Percentiles rank a stretch among this genome's conserved stretches.
phyloP scores from a whole-genome alignment of 2,888 invertebrate species.

The Tipula helvola region DNA sequence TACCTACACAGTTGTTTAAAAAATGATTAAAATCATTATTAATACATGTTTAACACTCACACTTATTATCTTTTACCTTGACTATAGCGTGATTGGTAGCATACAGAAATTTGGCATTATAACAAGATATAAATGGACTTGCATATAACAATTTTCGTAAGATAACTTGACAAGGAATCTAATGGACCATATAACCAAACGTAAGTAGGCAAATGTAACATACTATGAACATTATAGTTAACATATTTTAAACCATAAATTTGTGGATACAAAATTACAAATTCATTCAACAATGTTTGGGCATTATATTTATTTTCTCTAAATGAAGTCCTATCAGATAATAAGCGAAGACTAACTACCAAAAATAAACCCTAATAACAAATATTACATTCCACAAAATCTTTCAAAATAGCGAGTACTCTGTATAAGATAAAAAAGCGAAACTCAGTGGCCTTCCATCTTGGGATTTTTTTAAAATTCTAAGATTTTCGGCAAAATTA shows the following conservation, averaged over 20 bases:
- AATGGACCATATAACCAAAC: neutral
- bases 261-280: neutral
- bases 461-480: neutral
- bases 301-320: neutral
- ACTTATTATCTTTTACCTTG: no score
- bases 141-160: no score
- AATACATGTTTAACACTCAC: no score
- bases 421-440: slow-evolving; percentile 8
- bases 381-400: neutral
- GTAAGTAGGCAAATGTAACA: neutral
- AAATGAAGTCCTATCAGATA: neutral
- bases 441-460: slow-evolving; percentile 8
- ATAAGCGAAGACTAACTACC: no score
- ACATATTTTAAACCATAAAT: neutral
- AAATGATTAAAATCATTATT: no score
- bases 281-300: neutral
- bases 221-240: neutral
- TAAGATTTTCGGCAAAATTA: neutral
- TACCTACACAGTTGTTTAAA: no score
- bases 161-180: neutral
- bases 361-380: neutral
- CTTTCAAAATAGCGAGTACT: neutral
- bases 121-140: no score
- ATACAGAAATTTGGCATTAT: no score
- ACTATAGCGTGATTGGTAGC: no score